Evolutionary conservation across 2,113 vertebrate species (phyloP).

Genomic region (Coregonus clupeaformis): DNA sequence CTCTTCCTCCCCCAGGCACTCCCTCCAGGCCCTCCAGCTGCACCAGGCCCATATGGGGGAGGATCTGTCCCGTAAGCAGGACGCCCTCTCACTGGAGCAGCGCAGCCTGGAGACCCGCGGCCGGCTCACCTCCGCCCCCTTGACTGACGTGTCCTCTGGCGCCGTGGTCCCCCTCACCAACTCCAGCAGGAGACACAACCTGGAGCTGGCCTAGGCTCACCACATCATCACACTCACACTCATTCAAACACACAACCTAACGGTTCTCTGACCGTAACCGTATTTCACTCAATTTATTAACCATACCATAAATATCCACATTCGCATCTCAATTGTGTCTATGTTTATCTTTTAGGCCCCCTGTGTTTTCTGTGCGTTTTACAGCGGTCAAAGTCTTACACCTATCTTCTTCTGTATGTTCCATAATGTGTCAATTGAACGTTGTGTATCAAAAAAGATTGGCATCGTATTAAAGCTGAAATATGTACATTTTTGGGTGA

Average conservation of each 20-base stretch:
- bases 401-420: not conserved
- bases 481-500: too few relatives aligned
- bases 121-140: constrained; percentile 33
- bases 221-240: not conserved
- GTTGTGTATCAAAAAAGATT: not conserved
- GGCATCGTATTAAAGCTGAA: not conserved
- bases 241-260: not conserved
- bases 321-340: not conserved
- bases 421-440: not conserved
- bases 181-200: constrained; percentile 67
- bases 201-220: constrained; percentile 39
- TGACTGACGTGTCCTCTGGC: not conserved
- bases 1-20: constrained; percentile 61
- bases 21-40: constrained; percentile 79
- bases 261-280: not conserved
- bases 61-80: constrained; percentile 79
- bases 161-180: constrained; percentile 62
- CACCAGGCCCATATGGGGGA: constrained; percentile 80
- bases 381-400: not conserved
- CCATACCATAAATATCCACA: too few relatives aligned
- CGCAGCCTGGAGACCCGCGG: constrained; percentile 59
- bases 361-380: constrained; percentile 1
- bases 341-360: constrained; percentile 27
- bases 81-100: constrained; percentile 67
- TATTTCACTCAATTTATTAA: not conserved